Percentiles rank a stretch among this genome's conserved stretches.
These are phyloP conservation scores for Coregonus suidteri DNA, from an alignment of 2,797 vertebrate species.

Conservation along the genomic window DNA sequence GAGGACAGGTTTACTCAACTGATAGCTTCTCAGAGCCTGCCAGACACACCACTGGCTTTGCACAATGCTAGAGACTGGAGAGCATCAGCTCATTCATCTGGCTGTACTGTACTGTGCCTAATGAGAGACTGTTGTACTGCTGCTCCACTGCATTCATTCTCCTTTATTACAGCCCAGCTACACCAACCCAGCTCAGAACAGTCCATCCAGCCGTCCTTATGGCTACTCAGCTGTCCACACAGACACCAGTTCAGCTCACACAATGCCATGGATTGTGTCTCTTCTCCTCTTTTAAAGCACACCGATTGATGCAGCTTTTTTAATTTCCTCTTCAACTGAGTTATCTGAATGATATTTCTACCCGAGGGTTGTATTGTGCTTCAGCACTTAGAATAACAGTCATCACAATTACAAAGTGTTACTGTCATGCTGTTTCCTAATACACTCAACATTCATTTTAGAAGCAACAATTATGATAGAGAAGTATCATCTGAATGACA, in stretches of 20 bases:
- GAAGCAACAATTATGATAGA: not conserved
- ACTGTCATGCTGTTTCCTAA: not conserved
- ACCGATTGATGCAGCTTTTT: not conserved
- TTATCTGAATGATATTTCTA: not conserved
- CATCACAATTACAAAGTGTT: not conserved
- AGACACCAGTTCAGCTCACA: not conserved
- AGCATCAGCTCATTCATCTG: slow-evolving; percentile 55
- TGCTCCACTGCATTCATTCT: slow-evolving; percentile 36
- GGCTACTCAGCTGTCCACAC: slow-evolving; percentile 13
- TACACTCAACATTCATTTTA: not conserved
- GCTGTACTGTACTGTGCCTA: slow-evolving; percentile 36
- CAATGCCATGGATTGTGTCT: not conserved
- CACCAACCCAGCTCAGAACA: not conserved
- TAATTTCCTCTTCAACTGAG: not conserved
- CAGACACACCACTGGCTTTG: not conserved
- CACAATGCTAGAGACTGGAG: slow-evolving; percentile 45
- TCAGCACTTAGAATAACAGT: not conserved
- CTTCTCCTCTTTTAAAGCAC: not conserved
- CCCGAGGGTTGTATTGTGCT: not conserved
- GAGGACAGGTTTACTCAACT: not conserved
- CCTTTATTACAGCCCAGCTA: slow-evolving; percentile 51
- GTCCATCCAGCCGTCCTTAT: not conserved
- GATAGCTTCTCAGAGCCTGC: not conserved
- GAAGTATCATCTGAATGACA: not conserved
- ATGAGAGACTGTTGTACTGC: slow-evolving; percentile 48